Conservation (phyloP, 2,888 invertebrate genomes). For the Vesta saturnalis region DNA sequence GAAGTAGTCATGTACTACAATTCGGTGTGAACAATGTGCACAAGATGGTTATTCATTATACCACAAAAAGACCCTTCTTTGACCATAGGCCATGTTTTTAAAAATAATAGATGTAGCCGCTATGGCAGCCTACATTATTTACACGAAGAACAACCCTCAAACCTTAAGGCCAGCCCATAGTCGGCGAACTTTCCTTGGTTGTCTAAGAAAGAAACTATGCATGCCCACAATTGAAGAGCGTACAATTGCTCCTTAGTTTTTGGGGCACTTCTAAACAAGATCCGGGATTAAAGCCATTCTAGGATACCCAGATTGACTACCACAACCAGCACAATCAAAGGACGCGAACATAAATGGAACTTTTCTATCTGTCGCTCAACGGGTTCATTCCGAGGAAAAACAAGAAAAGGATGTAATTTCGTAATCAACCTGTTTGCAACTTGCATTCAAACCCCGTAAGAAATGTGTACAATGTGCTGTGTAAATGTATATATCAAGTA, state of each 20-base stretch:
- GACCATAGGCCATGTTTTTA: not conserved
- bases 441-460: not conserved
- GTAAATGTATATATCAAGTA: not conserved
- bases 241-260: not conserved
- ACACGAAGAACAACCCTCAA: not conserved
- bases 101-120: not conserved
- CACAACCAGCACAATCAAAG: too few relatives aligned
- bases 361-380: not conserved
- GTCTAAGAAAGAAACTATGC: not conserved
- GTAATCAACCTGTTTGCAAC: too few relatives aligned
- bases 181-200: not conserved
- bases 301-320: not conserved
- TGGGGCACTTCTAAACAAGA: constrained; percentile 1
- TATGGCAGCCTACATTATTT: not conserved
- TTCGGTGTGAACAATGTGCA: not conserved
- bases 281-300: not conserved
- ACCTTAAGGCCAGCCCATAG: not conserved
- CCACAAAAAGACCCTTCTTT: not conserved
- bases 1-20: too few relatives aligned
- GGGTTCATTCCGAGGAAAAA: not conserved
- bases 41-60: not conserved
- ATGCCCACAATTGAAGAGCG: not conserved
- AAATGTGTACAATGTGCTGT: constrained; percentile 2
- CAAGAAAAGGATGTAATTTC: not conserved
- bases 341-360: too few relatives aligned